Conservation (phyloP, 2,113 vertebrate species). For the Narcine bancroftii region DNA sequence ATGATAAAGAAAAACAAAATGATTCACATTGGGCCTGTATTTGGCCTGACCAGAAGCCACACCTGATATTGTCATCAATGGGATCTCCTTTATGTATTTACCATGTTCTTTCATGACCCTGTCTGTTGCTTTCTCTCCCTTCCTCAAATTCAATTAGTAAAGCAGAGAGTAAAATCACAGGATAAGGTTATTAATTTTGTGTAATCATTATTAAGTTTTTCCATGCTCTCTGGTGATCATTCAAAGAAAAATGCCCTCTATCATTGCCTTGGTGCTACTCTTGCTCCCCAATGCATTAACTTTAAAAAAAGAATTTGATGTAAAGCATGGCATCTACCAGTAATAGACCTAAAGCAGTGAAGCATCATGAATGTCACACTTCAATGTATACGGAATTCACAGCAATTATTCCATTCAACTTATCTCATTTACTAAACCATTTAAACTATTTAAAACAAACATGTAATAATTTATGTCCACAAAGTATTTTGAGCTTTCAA, state of each 20-base stretch:
- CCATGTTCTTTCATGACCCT: not conserved
- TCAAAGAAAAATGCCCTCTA: not conserved
- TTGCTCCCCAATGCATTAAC: not conserved
- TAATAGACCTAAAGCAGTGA: not conserved
- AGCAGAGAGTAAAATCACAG: not conserved
- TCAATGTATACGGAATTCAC: conserved; percentile 8
- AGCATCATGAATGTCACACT: not conserved
- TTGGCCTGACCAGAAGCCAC: not conserved
- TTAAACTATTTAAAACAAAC: not conserved
- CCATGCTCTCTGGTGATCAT: not conserved
- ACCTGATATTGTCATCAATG: not conserved
- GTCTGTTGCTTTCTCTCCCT: conserved; percentile 1
- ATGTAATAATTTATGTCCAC: not conserved
- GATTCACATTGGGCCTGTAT: not conserved
- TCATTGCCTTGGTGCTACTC: not conserved
- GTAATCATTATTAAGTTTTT: conserved; percentile 18
- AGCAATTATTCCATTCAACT: conserved; percentile 21
- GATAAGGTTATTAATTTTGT: not conserved
- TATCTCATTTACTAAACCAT: not conserved
- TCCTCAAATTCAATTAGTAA: conserved; percentile 8
- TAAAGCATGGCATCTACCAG: conserved; percentile 16
- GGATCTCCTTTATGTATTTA: not conserved
- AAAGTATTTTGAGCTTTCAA: not conserved
- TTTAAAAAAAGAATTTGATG: conserved; percentile 10
- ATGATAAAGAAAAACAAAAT: not conserved